A percentile compares a stretch with the other conserved stretches of the same genome.
These are phyloP conservation scores for Hirtodrosophila histrioides DNA, from an alignment of 2,888 invertebrate species.

Conservation along the genomic window DNA sequence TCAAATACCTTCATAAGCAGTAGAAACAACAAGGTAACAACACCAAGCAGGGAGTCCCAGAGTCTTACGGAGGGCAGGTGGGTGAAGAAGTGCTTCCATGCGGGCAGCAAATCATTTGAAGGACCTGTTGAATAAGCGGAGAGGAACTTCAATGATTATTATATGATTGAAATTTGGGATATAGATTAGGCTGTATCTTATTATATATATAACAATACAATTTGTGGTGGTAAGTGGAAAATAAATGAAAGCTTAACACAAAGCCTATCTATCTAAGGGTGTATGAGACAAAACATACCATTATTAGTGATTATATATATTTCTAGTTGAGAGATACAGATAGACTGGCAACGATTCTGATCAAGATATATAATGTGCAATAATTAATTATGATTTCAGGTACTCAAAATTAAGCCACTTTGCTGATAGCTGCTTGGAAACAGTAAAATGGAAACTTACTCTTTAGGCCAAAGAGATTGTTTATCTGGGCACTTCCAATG, in stretches of 20 bases:
- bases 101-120: conserved; percentile 88
- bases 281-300: too few relatives aligned
- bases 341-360: not conserved
- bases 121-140: conserved; percentile 56
- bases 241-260: too few relatives aligned
- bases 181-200: too few relatives aligned
- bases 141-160: too few relatives aligned
- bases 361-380: not conserved
- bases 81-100: conserved; percentile 87
- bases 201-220: too few relatives aligned
- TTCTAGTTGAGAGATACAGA: too few relatives aligned
- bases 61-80: conserved; percentile 86
- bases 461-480: conserved; percentile 88
- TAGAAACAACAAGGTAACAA: conserved; percentile 87
- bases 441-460: conserved; percentile 83
- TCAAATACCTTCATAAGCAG: conserved; percentile 87
- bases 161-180: too few relatives aligned
- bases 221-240: too few relatives aligned
- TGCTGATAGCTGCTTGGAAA: conserved; percentile 5
- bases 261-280: too few relatives aligned
- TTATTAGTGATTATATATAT: too few relatives aligned
- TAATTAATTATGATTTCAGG: not conserved
- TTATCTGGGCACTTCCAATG: conserved; percentile 92
- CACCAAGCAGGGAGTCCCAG: conserved; percentile 90
- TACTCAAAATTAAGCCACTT: not conserved